A percentile compares a stretch with the other conserved stretches of the same genome.
These are phyloP conservation scores for Mungos mungo DNA, from an alignment of 2,113 vertebrate genomes.

Conservation along the genomic window DNA sequence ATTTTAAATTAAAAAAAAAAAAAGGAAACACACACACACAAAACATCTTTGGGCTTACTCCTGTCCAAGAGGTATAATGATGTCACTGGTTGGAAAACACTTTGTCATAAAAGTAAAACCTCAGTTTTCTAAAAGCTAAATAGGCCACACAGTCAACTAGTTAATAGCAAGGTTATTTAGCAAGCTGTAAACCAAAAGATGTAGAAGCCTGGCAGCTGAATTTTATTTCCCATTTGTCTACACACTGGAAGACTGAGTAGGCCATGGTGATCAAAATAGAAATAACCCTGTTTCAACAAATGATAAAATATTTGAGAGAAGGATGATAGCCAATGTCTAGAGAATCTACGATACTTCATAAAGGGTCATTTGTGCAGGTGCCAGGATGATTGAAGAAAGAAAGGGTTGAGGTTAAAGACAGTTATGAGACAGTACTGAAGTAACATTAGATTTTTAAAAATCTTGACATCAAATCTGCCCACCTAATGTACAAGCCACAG, in stretches of 20 bases:
- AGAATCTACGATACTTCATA: neutral
- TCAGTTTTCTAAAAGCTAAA: slow-evolving; percentile 7
- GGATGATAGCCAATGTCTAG: neutral
- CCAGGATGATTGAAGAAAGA: neutral
- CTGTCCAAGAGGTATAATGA: slow-evolving; percentile 53
- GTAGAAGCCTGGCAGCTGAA: neutral
- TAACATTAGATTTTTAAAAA: neutral
- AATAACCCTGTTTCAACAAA: neutral
- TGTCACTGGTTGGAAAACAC: neutral
- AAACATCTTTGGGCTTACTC: slow-evolving; percentile 32
- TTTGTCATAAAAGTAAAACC: neutral
- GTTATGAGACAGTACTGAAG: neutral
- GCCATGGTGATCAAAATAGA: neutral
- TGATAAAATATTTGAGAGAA: neutral
- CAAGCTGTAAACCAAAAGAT: neutral
- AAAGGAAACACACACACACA: neutral
- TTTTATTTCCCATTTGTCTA: neutral
- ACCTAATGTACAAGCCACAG: neutral
- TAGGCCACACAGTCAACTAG: neutral
- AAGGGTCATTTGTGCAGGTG: neutral
- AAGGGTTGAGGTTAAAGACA: neutral
- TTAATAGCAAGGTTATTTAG: neutral
- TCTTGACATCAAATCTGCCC: neutral
- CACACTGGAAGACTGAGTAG: neutral
- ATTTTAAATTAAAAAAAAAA: neutral